Conservation (phyloP, 2,888 invertebrate species). For the Aricia artaxerxes region DNA sequence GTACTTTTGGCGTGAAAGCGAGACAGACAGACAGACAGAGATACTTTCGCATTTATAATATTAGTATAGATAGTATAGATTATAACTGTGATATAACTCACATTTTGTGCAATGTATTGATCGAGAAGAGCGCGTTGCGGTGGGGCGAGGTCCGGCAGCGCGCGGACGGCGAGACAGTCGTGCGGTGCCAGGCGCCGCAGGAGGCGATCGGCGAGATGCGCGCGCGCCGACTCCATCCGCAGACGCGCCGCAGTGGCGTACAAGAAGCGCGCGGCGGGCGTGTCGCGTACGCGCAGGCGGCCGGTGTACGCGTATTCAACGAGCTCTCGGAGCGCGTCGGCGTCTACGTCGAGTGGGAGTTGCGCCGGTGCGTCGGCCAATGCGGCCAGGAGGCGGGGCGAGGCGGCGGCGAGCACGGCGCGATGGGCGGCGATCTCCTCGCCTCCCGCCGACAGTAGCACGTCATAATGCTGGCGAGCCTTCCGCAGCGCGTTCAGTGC, state of each 20-base stretch:
- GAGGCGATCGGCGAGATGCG: slow-evolving; percentile 85
- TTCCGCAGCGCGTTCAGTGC: slow-evolving; percentile 89
- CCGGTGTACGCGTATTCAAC: slow-evolving; percentile 93
- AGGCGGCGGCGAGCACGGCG: slow-evolving; percentile 89
- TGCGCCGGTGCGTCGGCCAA: slow-evolving; percentile 67
- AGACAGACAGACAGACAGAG: no score
- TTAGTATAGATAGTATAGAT: no score
- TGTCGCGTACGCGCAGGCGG: slow-evolving; percentile 75
- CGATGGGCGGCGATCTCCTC: slow-evolving; percentile 84
- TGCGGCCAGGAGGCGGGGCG: slow-evolving; percentile 87
- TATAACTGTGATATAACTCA: slow-evolving; percentile 55
- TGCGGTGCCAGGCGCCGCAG: slow-evolving; percentile 79
- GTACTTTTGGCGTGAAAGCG: no score
- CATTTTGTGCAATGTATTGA: slow-evolving; percentile 84
- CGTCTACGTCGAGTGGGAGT: slow-evolving; percentile 54
- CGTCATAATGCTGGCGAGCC: slow-evolving; percentile 93
- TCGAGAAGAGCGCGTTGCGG: slow-evolving; percentile 79
- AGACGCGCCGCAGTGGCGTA: slow-evolving; percentile 90
- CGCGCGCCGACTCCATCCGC: slow-evolving; percentile 87
- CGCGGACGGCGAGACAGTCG: slow-evolving; percentile 81
- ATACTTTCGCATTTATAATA: no score
- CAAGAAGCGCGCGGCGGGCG: slow-evolving; percentile 83
- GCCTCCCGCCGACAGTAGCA: slow-evolving; percentile 87
- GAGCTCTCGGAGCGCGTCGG: slow-evolving; percentile 85
- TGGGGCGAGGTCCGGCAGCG: slow-evolving; percentile 83